phyloP scores from a whole-genome alignment of 2,888 invertebrate genomes.

The Nineta flava region DNA sequence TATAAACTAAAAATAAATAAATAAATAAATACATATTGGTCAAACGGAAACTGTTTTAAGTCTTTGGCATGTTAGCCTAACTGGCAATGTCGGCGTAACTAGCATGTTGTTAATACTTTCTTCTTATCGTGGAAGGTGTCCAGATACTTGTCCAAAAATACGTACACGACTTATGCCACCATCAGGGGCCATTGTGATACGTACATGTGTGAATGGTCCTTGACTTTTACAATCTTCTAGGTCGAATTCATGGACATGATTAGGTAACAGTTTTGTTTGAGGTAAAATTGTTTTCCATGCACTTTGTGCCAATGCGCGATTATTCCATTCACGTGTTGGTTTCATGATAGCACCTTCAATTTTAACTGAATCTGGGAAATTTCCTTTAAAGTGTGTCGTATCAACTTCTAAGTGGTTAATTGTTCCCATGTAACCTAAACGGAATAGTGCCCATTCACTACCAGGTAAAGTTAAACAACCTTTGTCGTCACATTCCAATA shows the following conservation, averaged over 20 bases:
- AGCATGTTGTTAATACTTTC: too few relatives aligned
- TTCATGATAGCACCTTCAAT: conserved; percentile 33
- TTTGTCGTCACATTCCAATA: conserved; percentile 34
- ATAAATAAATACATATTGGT: too few relatives aligned
- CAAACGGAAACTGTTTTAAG: too few relatives aligned
- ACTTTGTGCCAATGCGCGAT: conserved; percentile 15
- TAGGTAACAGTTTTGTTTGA: conserved; percentile 34
- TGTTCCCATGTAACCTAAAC: conserved; percentile 35
- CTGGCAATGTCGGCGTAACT: too few relatives aligned
- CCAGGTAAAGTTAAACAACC: conserved; percentile 41
- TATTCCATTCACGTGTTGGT: conserved; percentile 22
- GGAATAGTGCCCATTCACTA: conserved; percentile 45
- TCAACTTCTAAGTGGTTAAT: conserved; percentile 37
- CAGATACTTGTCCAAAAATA: conserved; percentile 21
- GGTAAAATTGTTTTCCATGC: conserved; percentile 34
- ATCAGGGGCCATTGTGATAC: conserved; percentile 43
- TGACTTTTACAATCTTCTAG: conserved; percentile 23
- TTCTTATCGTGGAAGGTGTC: neutral
- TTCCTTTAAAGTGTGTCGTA: conserved; percentile 46
- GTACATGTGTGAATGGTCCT: conserved; percentile 32
- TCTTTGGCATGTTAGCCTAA: too few relatives aligned
- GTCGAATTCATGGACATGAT: conserved; percentile 32
- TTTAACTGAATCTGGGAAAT: conserved; percentile 42
- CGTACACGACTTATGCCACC: conserved; percentile 45
- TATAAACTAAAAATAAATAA: too few relatives aligned